Evolutionary conservation across 2,797 vertebrate genomes (phyloP).

Genomic region (Pempheris klunzingeri): DNA sequence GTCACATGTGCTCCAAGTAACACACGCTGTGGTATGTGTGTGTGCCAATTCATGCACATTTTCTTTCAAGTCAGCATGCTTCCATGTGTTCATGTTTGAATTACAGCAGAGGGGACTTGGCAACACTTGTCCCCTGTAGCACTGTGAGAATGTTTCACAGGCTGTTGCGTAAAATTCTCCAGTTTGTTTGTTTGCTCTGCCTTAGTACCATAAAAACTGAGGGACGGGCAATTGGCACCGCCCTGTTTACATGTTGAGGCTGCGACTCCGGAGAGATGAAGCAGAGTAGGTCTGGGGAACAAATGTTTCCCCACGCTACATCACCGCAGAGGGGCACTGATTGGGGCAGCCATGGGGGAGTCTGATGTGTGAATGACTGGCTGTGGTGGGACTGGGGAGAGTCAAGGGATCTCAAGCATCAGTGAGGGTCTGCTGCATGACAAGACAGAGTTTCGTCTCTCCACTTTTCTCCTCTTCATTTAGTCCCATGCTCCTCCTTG

Average conservation of each 20-base stretch:
- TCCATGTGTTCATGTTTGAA: constrained; percentile 48
- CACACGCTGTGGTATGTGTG: constrained; percentile 23
- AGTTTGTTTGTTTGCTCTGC: constrained; percentile 83
- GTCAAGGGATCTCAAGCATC: constrained; percentile 33
- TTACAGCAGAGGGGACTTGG: constrained; percentile 57
- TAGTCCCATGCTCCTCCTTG: not conserved
- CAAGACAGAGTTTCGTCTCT: constrained; percentile 37
- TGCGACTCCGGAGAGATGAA: constrained; percentile 63
- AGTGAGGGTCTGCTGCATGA: constrained; percentile 42
- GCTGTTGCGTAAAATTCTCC: constrained; percentile 77
- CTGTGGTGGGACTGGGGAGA: constrained; percentile 48
- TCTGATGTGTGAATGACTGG: constrained; percentile 72
- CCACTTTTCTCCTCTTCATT: not conserved
- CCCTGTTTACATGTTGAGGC: constrained; percentile 75
- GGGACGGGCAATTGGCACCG: constrained; percentile 61
- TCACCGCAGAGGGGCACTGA: constrained; percentile 68
- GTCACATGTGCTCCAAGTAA: constrained; percentile 45
- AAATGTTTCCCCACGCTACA: constrained; percentile 79
- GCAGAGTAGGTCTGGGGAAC: constrained; percentile 72
- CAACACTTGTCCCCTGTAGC: constrained; percentile 61
- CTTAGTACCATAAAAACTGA: constrained; percentile 76
- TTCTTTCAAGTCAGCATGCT: constrained; percentile 63
- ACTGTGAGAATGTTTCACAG: constrained; percentile 73
- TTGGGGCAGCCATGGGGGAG: constrained; percentile 51
- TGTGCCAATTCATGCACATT: constrained; percentile 48